These are phyloP conservation scores for Megalops atlanticus DNA, from an alignment of 2,113 vertebrate genomes.

Conservation along the genomic window DNA sequence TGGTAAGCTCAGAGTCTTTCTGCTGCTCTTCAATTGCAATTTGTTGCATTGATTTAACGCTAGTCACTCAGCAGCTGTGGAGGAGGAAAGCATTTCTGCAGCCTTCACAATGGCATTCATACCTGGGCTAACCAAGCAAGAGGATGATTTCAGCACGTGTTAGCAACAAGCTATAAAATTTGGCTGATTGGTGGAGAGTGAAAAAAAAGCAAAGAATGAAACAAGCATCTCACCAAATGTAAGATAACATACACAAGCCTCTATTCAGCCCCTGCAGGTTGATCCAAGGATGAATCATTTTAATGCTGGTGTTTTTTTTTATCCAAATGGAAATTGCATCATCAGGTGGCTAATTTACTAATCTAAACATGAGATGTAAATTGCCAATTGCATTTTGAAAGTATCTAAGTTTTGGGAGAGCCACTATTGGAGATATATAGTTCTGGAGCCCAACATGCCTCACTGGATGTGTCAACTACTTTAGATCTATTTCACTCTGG, in stretches of 20 bases:
- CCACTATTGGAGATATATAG: too few species aligned
- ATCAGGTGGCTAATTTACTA: background rate
- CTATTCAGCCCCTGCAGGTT: too few species aligned
- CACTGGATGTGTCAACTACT: background rate
- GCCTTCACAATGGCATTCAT: background rate
- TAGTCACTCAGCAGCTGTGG: constrained; percentile 65
- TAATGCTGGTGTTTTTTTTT: background rate
- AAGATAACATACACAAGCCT: background rate
- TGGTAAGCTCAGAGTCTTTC: constrained; percentile 58
- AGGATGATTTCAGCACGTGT: background rate
- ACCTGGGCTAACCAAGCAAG: background rate
- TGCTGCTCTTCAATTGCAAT: constrained; percentile 48
- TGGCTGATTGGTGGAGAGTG: background rate
- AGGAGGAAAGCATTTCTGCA: background rate
- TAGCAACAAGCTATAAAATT: background rate
- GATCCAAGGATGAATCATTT: background rate
- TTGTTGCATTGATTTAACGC: constrained; percentile 59
- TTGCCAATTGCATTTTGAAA: too few species aligned
- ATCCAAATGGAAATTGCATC: background rate
- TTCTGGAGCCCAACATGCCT: too few species aligned
- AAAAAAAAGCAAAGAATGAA: background rate
- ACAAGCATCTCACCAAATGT: background rate
- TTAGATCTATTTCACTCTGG: background rate
- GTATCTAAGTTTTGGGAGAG: too few species aligned
- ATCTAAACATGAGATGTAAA: too few species aligned